phyloP scores from a whole-genome alignment of 2,113 vertebrate genomes.

The Tupaia tana region DNA sequence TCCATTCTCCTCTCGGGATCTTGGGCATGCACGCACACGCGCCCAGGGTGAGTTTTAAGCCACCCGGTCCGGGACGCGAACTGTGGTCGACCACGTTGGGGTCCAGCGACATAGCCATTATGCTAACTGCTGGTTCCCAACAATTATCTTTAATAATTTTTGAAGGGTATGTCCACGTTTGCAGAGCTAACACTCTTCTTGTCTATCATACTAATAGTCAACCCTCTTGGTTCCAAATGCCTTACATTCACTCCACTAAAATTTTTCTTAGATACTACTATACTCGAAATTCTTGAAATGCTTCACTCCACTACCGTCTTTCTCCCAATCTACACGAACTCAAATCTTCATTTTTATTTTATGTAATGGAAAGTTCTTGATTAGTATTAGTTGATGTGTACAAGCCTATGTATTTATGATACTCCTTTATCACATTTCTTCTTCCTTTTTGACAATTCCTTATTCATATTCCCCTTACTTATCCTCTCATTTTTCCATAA shows the following conservation, averaged over 20 bases:
- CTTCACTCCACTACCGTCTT: background rate
- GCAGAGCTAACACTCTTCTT: background rate
- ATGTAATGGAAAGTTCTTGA: background rate
- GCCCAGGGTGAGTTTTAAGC: too few species aligned
- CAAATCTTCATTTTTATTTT: background rate
- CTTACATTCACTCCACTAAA: background rate
- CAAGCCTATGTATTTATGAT: background rate
- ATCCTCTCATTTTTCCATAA: background rate
- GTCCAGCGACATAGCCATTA: too few species aligned
- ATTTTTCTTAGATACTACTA: background rate
- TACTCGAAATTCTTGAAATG: background rate
- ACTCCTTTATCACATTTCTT: background rate
- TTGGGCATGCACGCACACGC: too few species aligned
- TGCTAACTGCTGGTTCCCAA: too few species aligned
- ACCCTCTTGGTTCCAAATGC: background rate
- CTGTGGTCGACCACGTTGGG: too few species aligned
- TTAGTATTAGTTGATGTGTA: background rate
- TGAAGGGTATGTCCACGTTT: background rate
- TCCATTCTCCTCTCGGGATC: too few species aligned
- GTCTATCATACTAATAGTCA: background rate
- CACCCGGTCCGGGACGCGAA: too few species aligned
- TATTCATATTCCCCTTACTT: background rate
- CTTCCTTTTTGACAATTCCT: background rate
- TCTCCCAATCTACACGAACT: background rate
- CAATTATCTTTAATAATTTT: background rate